A percentile compares a stretch with the other conserved stretches of the same genome.
Conservation (phyloP, 2,888 invertebrate genomes). For the Aradus depressus region DNA sequence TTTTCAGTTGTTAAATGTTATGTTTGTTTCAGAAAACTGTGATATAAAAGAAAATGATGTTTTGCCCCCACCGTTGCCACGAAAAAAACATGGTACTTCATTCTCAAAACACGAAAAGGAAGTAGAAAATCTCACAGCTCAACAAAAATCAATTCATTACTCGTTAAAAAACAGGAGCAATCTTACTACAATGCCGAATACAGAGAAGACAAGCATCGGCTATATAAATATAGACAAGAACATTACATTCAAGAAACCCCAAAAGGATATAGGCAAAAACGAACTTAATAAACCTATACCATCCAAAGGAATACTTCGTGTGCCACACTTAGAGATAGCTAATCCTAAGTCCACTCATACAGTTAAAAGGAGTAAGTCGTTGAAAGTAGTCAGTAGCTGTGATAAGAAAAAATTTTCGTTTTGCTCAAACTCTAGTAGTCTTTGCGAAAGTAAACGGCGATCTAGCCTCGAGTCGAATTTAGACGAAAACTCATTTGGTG, state of each 20-base stretch:
- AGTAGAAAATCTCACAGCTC: conserved; percentile 34
- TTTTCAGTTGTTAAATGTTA: conserved; percentile 6
- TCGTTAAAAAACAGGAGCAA: conserved; percentile 3
- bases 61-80: conserved; percentile 32
- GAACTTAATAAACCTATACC: conserved; percentile 27
- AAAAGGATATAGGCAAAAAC: not conserved
- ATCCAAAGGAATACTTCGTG: conserved; percentile 28
- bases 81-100: conserved; percentile 31
- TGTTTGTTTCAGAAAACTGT: conserved; percentile 31
- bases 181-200: not conserved
- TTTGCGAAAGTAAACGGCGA: conserved; percentile 21
- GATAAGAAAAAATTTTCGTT: conserved; percentile 30
- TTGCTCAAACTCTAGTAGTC: conserved; percentile 19
- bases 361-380: conserved; percentile 38
- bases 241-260: not conserved
- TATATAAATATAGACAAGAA: conserved; percentile 22
- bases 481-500: conserved; percentile 22
- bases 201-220: conserved; percentile 25
- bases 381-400: conserved; percentile 35
- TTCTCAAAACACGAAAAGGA: conserved; percentile 35
- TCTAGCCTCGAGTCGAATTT: conserved; percentile 28
- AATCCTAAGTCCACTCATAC: conserved; percentile 31
- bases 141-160: conserved; percentile 30
- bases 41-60: conserved; percentile 28
- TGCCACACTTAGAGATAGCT: conserved; percentile 24